Conservation (phyloP, 2,888 invertebrate genomes). For the Lobophora halterata region DNA sequence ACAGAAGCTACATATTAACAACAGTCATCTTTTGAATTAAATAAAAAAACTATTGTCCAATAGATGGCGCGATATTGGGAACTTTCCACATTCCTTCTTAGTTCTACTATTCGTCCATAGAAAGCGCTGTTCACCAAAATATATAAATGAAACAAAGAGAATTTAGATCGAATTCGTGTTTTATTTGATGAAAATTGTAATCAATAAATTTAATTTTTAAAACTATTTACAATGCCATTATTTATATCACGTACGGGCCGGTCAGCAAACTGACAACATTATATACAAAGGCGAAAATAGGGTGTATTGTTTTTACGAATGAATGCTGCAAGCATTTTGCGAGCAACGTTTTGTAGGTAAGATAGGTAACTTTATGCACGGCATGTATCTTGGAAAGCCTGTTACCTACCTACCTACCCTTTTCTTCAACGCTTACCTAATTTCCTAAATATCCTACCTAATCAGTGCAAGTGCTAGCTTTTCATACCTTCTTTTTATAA, state of each 20-base stretch:
- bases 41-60: no score
- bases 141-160: slow-evolving; percentile 21
- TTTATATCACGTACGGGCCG: slow-evolving; percentile 54
- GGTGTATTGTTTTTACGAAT: slow-evolving; percentile 32
- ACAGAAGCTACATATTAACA: no score
- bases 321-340: slow-evolving; percentile 14
- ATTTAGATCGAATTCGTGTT: slow-evolving; percentile 61
- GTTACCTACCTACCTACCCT: slow-evolving; percentile 5
- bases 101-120: no score
- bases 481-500: slow-evolving; percentile 22
- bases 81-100: no score
- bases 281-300: slow-evolving; percentile 63
- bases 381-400: slow-evolving; percentile 10
- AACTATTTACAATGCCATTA: slow-evolving; percentile 76
- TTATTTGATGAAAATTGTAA: slow-evolving; percentile 78
- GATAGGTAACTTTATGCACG: slow-evolving; percentile 1
- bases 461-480: slow-evolving; percentile 35
- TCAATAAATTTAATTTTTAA: slow-evolving; percentile 76
- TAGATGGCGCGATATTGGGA: no score
- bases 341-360: slow-evolving; percentile 13
- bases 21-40: no score
- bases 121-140: no score
- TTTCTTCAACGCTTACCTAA: slow-evolving; percentile 21
- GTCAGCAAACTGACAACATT: slow-evolving; percentile 48
- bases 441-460: slow-evolving; percentile 26